Conservation (phyloP, 2,797 vertebrate species). For the Myiothlypis coronata region DNA sequence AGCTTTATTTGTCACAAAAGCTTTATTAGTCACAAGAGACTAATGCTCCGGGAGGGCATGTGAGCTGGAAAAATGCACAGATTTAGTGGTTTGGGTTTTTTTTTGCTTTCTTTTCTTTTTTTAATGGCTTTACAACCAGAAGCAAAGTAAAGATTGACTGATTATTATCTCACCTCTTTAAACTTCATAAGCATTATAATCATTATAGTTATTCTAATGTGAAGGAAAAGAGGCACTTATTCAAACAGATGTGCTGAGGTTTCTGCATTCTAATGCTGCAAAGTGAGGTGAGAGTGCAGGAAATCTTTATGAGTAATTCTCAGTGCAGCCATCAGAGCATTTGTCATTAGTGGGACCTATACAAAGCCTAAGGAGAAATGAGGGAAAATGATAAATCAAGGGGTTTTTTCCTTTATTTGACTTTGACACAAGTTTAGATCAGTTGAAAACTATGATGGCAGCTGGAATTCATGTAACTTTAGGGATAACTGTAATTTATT, state of each 20-base stretch:
- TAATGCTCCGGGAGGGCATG: neutral
- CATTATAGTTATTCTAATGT: constrained; percentile 9
- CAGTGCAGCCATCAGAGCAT: neutral
- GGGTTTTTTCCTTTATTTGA: neutral
- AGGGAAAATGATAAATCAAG: neutral
- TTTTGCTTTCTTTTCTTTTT: neutral
- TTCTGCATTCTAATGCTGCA: neutral
- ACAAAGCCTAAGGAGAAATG: neutral
- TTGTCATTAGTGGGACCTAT: neutral
- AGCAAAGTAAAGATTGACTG: constrained; percentile 21
- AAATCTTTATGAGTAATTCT: neutral
- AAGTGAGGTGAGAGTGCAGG: neutral
- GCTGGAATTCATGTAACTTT: neutral
- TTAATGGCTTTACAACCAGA: constrained; percentile 22
- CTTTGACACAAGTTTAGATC: neutral
- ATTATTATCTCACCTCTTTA: constrained; percentile 31
- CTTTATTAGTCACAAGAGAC: neutral
- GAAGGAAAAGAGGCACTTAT: neutral
- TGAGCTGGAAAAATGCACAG: neutral
- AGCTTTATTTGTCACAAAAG: neutral
- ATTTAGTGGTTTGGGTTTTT: neutral
- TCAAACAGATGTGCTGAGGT: neutral
- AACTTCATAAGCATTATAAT: constrained; percentile 13
- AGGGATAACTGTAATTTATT: neutral
- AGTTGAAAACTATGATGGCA: neutral